phyloP scores from a whole-genome alignment of 2,888 invertebrate genomes.

The Melinaea menophilus region DNA sequence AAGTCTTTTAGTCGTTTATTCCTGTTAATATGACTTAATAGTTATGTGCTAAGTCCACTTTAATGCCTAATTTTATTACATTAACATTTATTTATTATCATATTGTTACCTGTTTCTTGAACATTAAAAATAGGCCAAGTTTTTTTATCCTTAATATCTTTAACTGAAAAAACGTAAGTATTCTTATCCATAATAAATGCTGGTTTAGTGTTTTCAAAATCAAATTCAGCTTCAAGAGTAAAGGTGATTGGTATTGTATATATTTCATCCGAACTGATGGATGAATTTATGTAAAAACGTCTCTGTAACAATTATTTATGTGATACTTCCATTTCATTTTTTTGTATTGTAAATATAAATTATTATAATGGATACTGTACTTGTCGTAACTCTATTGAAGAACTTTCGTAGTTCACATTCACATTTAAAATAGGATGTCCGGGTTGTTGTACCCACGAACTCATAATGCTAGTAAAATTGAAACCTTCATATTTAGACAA shows the following conservation, averaged over 20 bases:
- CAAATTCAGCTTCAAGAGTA: conserved; percentile 46
- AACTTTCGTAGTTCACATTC: conserved; percentile 51
- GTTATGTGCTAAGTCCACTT: background rate
- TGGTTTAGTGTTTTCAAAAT: conserved; percentile 58
- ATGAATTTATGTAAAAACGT: conserved; percentile 57
- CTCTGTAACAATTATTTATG: conserved; percentile 45
- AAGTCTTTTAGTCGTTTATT: background rate
- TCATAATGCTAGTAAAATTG: conserved; percentile 53
- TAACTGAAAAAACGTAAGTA: conserved; percentile 42
- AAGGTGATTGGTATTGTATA: conserved; percentile 70
- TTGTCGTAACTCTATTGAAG: conserved; percentile 53
- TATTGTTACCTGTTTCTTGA: conserved; percentile 76
- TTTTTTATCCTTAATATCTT: conserved; percentile 45
- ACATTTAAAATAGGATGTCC: conserved; percentile 64
- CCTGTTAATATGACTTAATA: background rate
- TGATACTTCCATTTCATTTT: background rate
- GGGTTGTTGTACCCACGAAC: conserved; percentile 61
- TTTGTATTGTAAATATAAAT: no score
- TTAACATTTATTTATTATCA: conserved; percentile 10
- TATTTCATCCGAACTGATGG: conserved; percentile 49
- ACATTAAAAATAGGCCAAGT: conserved; percentile 80
- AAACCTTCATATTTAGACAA: conserved; percentile 47
- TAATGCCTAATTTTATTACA: no score
- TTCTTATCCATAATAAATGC: conserved; percentile 53
- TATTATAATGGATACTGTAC: conserved; percentile 36